These are phyloP conservation scores for Cheilosia pagana DNA, from an alignment of 2,888 invertebrate genomes.

Conservation along the genomic window DNA sequence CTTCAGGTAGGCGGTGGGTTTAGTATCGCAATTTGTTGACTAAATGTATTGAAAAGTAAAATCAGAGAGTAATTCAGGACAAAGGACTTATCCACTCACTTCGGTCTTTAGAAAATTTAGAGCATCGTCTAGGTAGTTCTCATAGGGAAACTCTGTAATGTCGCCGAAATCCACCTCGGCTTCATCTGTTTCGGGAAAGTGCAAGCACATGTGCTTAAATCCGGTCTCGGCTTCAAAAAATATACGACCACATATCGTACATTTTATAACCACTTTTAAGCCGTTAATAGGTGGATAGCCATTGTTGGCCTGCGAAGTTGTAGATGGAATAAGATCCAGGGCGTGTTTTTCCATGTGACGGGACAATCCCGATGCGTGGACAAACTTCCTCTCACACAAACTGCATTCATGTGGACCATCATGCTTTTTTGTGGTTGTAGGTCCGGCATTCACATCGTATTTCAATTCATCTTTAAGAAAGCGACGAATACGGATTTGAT, in stretches of 20 bases:
- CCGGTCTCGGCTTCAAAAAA: conserved; percentile 79
- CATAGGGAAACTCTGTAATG: conserved; percentile 76
- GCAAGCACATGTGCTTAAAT: conserved; percentile 78
- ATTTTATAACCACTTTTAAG: conserved; percentile 79
- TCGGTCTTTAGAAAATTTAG: conserved; percentile 74
- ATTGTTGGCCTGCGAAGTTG: conserved; percentile 38
- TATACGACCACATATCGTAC: conserved; percentile 80
- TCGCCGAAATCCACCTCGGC: conserved; percentile 76
- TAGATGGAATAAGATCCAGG: conserved; percentile 80
- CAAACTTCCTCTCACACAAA: conserved; percentile 83
- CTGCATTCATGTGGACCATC: conserved; percentile 82
- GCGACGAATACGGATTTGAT: conserved; percentile 81
- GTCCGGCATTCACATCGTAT: conserved; percentile 78
- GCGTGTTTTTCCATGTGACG: conserved; percentile 83
- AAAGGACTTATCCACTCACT: conserved; percentile 49
- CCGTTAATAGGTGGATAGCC: conserved; percentile 74
- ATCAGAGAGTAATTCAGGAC: background rate
- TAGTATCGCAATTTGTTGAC: conserved; percentile 67
- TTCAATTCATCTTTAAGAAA: conserved; percentile 82
- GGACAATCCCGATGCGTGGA: conserved; percentile 81
- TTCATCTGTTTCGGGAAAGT: conserved; percentile 75
- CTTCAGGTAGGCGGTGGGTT: conserved; percentile 76
- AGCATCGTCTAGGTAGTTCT: conserved; percentile 77
- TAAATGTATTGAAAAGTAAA: conserved; percentile 18
- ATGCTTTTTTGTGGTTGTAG: conserved; percentile 75